A percentile compares a stretch with the other conserved stretches of the same genome.
Evolutionary conservation across 2,797 vertebrate species (phyloP).

Genomic region (Pseudotriccus pelzelni): DNA sequence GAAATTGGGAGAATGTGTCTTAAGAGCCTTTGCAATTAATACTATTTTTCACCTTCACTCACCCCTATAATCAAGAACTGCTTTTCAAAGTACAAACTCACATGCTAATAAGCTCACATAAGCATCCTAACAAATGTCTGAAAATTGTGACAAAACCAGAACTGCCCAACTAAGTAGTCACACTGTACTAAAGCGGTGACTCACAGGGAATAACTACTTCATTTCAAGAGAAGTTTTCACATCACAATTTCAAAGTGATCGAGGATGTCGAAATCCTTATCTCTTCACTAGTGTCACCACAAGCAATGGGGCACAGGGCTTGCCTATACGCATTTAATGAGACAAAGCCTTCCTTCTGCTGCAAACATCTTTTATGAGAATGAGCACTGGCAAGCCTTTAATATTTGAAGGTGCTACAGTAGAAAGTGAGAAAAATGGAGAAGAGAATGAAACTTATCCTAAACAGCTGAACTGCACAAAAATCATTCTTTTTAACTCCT

Average conservation of each 20-base stretch:
- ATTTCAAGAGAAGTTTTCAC: background rate
- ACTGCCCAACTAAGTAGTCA: background rate
- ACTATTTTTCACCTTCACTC: background rate
- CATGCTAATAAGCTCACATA: background rate
- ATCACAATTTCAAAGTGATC: background rate
- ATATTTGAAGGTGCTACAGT: background rate
- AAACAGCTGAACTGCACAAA: background rate
- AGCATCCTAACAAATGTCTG: background rate
- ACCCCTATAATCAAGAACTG: background rate
- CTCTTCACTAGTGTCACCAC: background rate
- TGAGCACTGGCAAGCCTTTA: background rate
- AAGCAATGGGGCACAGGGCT: background rate
- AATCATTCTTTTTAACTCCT: background rate
- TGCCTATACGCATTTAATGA: background rate
- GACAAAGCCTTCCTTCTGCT: background rate
- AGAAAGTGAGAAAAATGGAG: background rate
- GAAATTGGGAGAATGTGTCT: background rate
- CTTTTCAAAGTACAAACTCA: background rate
- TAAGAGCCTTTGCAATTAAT: background rate
- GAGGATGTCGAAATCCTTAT: background rate
- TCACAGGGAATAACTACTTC: background rate
- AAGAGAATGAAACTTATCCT: background rate
- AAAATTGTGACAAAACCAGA: background rate
- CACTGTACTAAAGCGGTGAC: background rate
- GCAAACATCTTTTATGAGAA: background rate